Evolutionary conservation across 2,113 vertebrate species (phyloP).

Genomic region (Thryonomys swinderianus): DNA sequence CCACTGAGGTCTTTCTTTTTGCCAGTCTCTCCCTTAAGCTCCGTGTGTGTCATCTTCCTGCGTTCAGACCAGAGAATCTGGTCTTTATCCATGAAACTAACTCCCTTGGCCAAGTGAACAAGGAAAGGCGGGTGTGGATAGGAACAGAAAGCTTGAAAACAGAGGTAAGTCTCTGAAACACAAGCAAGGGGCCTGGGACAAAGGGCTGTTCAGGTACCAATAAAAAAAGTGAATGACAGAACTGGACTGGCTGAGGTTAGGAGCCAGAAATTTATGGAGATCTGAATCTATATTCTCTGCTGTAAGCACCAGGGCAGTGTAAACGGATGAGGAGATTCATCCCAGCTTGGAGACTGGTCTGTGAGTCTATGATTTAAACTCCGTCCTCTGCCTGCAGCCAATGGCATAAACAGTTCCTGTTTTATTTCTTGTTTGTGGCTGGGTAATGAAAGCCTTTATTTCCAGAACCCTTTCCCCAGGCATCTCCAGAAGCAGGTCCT

Average conservation of each 20-base stretch:
- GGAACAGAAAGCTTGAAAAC: background rate
- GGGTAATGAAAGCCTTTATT: conserved; percentile 38
- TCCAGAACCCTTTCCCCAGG: background rate
- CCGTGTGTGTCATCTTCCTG: background rate
- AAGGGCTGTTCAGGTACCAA: background rate
- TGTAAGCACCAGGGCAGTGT: background rate
- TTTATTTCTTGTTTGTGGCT: conserved; percentile 36
- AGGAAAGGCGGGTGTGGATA: too few species aligned
- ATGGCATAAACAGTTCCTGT: conserved; percentile 44
- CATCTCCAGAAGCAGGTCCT: background rate
- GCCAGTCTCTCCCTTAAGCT: background rate
- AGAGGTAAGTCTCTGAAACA: background rate
- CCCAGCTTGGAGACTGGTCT: background rate
- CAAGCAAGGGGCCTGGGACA: background rate
- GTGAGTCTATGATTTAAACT: conserved; percentile 42
- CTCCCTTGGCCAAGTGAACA: background rate
- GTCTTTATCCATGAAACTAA: background rate
- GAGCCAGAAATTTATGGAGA: conserved; percentile 39
- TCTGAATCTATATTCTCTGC: background rate
- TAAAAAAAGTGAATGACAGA: conserved; percentile 24
- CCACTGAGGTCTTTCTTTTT: background rate
- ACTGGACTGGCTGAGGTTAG: background rate
- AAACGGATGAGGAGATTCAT: background rate
- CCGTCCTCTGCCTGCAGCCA: background rate
- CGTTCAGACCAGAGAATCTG: background rate